Conservation (phyloP, 2,797 vertebrate genomes). For the Notolepis coatsorum region DNA sequence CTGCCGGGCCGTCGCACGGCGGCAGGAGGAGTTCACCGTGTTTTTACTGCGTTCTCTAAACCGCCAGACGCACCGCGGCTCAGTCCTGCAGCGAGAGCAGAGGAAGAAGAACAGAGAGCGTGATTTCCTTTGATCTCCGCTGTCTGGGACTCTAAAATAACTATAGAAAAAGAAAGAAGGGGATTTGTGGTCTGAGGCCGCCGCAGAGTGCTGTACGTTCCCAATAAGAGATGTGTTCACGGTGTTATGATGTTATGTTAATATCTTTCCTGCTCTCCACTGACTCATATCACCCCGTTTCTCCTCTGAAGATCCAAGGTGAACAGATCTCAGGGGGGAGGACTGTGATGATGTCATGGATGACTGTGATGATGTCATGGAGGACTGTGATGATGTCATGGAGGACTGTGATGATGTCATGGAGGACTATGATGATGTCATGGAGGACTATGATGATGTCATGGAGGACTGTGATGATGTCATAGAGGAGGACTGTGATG, state of each 20-base stretch:
- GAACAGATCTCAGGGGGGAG: conserved; percentile 37
- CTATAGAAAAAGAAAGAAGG: too few relatives aligned
- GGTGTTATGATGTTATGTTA: too few relatives aligned
- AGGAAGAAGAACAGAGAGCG: conserved; percentile 58
- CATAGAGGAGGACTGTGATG: too few relatives aligned
- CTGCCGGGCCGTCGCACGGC: conserved; percentile 61
- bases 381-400: too few relatives aligned
- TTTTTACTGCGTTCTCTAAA: conserved; percentile 68
- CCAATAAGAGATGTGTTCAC: conserved; percentile 37
- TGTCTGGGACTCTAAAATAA: conserved; percentile 45
- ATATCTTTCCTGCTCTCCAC: conserved; percentile 42
- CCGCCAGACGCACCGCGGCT: conserved; percentile 58
- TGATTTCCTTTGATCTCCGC: conserved; percentile 56
- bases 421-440: too few relatives aligned
- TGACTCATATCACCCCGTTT: conserved; percentile 36
- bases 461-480: too few relatives aligned
- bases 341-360: too few relatives aligned
- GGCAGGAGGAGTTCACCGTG: conserved; percentile 56
- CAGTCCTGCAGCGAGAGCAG: conserved; percentile 44
- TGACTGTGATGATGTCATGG: too few relatives aligned
- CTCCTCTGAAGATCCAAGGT: conserved; percentile 56
- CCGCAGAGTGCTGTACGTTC: too few relatives aligned
- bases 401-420: too few relatives aligned
- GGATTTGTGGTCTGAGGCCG: conserved; percentile 34
- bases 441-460: too few relatives aligned